phyloP scores from a whole-genome alignment of 1,140 invertebrate genomes.

The Manduca sexta region DNA sequence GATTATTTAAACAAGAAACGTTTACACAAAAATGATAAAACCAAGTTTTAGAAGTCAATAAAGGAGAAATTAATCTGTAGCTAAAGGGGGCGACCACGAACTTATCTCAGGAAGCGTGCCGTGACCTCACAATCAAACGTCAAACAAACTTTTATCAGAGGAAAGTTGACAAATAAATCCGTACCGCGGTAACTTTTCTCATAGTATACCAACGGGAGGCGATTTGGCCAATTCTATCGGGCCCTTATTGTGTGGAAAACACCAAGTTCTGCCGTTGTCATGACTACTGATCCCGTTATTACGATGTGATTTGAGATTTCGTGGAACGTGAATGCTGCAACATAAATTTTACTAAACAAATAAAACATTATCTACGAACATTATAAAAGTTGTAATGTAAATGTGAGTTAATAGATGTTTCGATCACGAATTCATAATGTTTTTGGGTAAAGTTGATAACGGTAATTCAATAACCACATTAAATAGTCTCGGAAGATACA shows the following conservation, averaged over 20 bases:
- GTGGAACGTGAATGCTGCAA: too few species aligned
- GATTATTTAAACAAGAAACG: neutral
- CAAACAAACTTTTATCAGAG: slow-evolving; percentile 66
- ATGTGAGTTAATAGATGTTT: too few species aligned
- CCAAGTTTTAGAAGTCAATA: slow-evolving; percentile 27
- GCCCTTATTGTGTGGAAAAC: neutral
- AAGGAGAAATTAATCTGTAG: slow-evolving; percentile 44
- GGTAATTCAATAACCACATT: too few species aligned
- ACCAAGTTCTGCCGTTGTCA: neutral
- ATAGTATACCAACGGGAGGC: slow-evolving; percentile 39
- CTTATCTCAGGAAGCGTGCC: slow-evolving; percentile 41
- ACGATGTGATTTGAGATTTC: too few species aligned
- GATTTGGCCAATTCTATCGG: slow-evolving; percentile 22
- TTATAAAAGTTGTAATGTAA: too few species aligned
- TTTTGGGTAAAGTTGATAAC: too few species aligned
- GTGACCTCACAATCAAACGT: slow-evolving; percentile 62
- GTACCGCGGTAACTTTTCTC: slow-evolving; percentile 48
- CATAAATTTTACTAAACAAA: too few species aligned
- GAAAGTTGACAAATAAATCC: slow-evolving; percentile 68
- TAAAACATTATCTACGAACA: too few species aligned
- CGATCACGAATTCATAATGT: too few species aligned
- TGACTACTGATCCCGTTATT: neutral
- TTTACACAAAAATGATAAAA: slow-evolving; percentile 21
- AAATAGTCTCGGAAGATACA: neutral
- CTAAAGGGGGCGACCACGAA: slow-evolving; percentile 36